Conservation (phyloP, 2,888 invertebrate genomes). For the Odontothrips loti region DNA sequence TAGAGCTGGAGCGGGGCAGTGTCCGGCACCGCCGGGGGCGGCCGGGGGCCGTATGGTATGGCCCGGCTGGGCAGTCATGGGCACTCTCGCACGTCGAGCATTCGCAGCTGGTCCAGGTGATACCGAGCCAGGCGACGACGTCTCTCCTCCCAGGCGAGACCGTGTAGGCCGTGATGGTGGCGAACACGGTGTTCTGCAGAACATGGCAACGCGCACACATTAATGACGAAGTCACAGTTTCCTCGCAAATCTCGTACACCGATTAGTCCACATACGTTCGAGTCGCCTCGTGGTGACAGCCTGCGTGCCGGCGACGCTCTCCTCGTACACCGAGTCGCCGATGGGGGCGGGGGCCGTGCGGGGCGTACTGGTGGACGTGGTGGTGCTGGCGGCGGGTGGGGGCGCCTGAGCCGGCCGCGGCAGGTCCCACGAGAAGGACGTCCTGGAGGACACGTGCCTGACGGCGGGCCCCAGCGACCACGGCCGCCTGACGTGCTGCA, state of each 20-base stretch:
- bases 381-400: background rate
- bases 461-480: background rate
- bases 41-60: background rate
- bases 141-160: background rate
- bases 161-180: background rate
- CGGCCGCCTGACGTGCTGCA: background rate
- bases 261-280: background rate
- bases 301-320: conserved; percentile 7
- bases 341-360: background rate
- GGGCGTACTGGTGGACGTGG: background rate
- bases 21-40: background rate
- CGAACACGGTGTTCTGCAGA: background rate
- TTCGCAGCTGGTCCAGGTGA: conserved; percentile 10
- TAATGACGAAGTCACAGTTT: background rate
- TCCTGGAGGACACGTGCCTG: conserved; percentile 11
- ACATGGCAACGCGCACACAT: background rate
- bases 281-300: background rate
- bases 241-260: background rate
- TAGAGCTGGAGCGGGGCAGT: background rate
- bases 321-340: background rate
- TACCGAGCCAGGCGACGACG: conserved; percentile 3
- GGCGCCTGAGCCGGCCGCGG: background rate
- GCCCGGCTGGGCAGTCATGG: background rate
- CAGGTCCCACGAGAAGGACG: conserved; percentile 23
- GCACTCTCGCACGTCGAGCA: background rate